These are phyloP conservation scores for Dermochelys coriacea DNA, from an alignment of 2,797 vertebrate genomes.

Conservation along the genomic window DNA sequence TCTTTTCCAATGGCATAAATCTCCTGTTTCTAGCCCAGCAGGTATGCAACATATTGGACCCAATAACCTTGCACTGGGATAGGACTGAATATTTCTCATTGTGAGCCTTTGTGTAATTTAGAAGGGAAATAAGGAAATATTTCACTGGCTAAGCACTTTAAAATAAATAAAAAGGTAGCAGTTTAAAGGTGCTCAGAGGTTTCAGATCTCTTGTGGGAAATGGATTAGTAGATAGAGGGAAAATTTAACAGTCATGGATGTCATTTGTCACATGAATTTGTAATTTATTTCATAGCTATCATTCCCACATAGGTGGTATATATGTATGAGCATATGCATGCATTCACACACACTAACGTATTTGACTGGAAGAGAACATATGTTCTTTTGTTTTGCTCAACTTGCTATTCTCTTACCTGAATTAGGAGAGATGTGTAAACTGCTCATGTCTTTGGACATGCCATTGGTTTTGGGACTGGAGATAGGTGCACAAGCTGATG, in stretches of 20 bases:
- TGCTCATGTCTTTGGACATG: conserved; percentile 94
- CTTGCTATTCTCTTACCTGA: conserved; percentile 80
- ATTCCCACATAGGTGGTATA: accelerated
- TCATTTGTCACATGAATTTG: background rate
- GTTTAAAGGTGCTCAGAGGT: background rate
- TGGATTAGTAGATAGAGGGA: background rate
- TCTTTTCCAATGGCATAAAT: background rate
- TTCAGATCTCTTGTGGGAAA: background rate
- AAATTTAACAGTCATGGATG: background rate
- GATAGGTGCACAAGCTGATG: conserved; percentile 89
- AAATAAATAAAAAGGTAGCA: background rate
- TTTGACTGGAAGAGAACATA: background rate
- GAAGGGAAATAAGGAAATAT: background rate
- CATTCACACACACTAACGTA: background rate
- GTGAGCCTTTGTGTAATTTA: background rate
- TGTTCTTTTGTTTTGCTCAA: accelerated
- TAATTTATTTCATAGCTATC: background rate
- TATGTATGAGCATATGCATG: background rate
- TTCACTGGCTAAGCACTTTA: background rate
- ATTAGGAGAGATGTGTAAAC: conserved; percentile 90
- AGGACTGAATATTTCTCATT: accelerated
- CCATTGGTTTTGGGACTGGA: conserved; percentile 94
- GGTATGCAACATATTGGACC: background rate
- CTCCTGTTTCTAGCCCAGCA: background rate
- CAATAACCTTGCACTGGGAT: accelerated